Base-by-base conservation (phyloP, 2,113 vertebrate species). In the Picathartes gymnocephalus region DNA sequence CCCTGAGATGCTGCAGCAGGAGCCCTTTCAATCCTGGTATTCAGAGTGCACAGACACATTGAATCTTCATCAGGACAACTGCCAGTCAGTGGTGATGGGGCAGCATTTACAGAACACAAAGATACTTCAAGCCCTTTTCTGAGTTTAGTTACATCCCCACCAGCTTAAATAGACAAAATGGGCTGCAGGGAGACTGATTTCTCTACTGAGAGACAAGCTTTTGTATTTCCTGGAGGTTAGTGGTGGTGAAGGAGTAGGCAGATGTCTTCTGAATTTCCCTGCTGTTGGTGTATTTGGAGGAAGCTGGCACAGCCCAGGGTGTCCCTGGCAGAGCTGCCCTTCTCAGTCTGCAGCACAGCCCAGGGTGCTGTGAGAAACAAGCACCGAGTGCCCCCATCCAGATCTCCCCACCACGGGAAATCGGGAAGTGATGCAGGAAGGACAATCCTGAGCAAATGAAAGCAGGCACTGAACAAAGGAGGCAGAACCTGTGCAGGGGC, bases 341-440 rank as follows among this genome's bases (percentile, higher is more conserved):
- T 44, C 15, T 15, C 73, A 73, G 35, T 13, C 74, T 54, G 65
- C 60, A 44, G 86, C 27, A 8, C 19, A 37, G 60, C 28, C 62
- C 51, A 9, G 56, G 60, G 9, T 53, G 15, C 39, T 25, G 14
- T 0, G 9, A 53, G 19, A 39, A 33, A 2, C 81, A 88, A 62
- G 61, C 40, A 3, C 12, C 5, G 28, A 42, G 42, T 44, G 25
- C 37, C 50, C 50, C 87, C 35, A 4, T 33, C 31, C 58, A 30
- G 25, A 14, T 3, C 54, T 62, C 11, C 39, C 44, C 61, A 15
- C 23, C 53, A 6, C 0, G 1, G 50, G 44, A 31, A 28, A 16
- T 7, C 3, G 6, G 44, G 20, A 17, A 44, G 20, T 2, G 22
- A 24, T 6, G 24, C 31, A 21, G 42, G 27, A 31, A 68, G 81